Percentiles rank a stretch among this genome's conserved stretches.
These are phyloP conservation scores for Chaetodon trifasciatus DNA, from an alignment of 2,797 vertebrate species.

Conservation along the genomic window DNA sequence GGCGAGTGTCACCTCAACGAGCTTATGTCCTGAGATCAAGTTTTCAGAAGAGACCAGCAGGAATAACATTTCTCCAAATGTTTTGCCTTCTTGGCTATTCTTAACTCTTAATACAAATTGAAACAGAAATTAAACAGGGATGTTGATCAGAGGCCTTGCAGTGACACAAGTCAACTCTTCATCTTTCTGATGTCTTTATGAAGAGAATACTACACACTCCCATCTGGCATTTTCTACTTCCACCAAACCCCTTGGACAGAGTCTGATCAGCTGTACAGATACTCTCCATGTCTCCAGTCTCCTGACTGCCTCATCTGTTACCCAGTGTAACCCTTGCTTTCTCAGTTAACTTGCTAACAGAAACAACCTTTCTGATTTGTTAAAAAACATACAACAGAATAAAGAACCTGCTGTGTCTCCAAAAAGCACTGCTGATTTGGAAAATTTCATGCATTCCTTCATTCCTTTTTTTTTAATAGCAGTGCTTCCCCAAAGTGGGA, in stretches of 20 bases:
- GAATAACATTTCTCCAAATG: conserved; percentile 11
- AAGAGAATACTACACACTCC: too few relatives aligned
- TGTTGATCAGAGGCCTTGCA: too few relatives aligned
- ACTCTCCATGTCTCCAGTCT: background rate
- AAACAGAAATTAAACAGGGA: background rate
- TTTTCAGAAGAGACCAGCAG: background rate
- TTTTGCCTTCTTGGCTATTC: background rate
- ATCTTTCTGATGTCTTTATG: background rate
- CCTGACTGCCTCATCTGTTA: conserved; percentile 15
- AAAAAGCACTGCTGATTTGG: conserved; percentile 16
- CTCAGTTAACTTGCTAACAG: conserved; percentile 1
- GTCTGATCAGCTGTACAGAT: conserved; percentile 14
- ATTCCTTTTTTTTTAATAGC: conserved; percentile 6
- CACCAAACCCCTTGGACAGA: background rate
- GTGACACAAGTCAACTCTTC: background rate
- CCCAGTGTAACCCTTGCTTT: conserved; percentile 5
- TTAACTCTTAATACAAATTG: background rate
- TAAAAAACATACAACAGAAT: background rate
- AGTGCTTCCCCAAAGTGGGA: background rate
- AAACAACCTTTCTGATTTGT: conserved; percentile 17
- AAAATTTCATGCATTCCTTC: conserved; percentile 5
- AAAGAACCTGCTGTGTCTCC: background rate
- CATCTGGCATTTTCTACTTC: background rate
- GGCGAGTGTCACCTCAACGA: conserved; percentile 36
- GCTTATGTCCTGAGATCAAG: background rate